Conservation (phyloP, 1,140 invertebrate genomes). For the Laupala kohalensis region DNA sequence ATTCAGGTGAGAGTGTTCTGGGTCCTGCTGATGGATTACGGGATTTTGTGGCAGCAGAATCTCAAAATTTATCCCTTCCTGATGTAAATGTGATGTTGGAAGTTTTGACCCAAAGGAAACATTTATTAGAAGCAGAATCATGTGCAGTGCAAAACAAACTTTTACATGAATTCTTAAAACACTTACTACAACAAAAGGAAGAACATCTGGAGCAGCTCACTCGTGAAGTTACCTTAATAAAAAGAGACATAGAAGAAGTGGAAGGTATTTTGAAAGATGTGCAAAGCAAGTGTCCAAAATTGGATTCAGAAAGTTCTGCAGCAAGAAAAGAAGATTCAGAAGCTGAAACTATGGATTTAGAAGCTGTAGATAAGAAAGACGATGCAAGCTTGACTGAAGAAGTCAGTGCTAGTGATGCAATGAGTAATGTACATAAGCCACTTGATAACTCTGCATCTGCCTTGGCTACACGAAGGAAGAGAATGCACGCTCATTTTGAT, state of each 20-base stretch:
- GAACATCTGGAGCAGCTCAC: conserved; percentile 52
- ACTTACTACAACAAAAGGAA: conserved; percentile 60
- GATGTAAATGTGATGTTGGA: conserved; percentile 75
- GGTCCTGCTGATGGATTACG: conserved; percentile 39
- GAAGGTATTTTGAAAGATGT: conserved; percentile 62
- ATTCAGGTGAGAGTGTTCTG: conserved; percentile 24
- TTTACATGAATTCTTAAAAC: conserved; percentile 70
- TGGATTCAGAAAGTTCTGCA: conserved; percentile 19
- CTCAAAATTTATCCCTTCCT: conserved; percentile 54
- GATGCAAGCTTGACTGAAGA: not conserved
- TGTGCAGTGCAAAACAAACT: conserved; percentile 63
- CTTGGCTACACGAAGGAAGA: conserved; percentile 50
- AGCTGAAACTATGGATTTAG: not conserved
- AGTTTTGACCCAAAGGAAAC: conserved; percentile 62
- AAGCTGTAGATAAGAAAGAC: not conserved
- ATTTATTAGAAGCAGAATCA: conserved; percentile 66
- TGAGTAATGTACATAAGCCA: conserved; percentile 33
- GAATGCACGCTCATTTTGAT: conserved; percentile 78
- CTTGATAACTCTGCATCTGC: conserved; percentile 26
- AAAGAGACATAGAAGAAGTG: conserved; percentile 65
- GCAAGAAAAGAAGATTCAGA: not conserved
- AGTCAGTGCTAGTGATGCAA: conserved; percentile 23
- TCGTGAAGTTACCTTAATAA: conserved; percentile 62
- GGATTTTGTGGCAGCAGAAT: conserved; percentile 50
- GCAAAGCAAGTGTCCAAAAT: conserved; percentile 34